Evolutionary conservation across 2,797 vertebrate genomes (phyloP), one percentile per base, ranked within the genome.

Genomic region (Siniperca obscura): DNA sequence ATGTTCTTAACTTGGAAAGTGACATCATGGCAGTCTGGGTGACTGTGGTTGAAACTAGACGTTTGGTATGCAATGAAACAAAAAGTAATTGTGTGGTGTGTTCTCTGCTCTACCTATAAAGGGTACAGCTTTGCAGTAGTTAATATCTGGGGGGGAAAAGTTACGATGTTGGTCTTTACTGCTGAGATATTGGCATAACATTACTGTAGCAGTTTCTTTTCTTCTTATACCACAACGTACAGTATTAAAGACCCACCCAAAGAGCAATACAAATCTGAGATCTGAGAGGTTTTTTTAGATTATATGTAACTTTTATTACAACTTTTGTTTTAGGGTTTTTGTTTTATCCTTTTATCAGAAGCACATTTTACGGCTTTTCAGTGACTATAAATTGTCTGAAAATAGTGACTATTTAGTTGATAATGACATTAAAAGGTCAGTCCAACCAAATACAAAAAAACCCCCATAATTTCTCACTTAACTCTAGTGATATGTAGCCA

Each of bases 51-150:
- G 81, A 84, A 77, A 78, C 71, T 65, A 92, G 79, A 90, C 64
- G 12, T 83, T 87, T 78, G 84, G 87, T 80, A 88, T 91, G 84
- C 86, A 78, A 22, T 62, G 57, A 87, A 87, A 92, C 83, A 80
- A 72, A 84, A 85, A 76, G 82, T 56, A 66, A 87, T 79, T 84
- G 88, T 88, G 87, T 34, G 72, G 78, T 10, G 16, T 82, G 75
- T 80, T 80, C 57, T 1, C n/a, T 34, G 14, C 34, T 75, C 34
- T 66, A 78, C 77, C 74, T 78, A 80, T 81, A 85, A 87, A 86
- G 69, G 7, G 48, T 27, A 7, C 59, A 74, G 70, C 53, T 50
- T 56, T 72, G 57, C 36, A 27, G 66, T n/a, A 22, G 57, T 73
- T 72, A 16, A 80, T 64, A 66, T 70, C 17, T n/a, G 71, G 25